Percentiles rank a stretch among this genome's conserved stretches.
Conservation (phyloP, 2,113 vertebrate genomes). For the Rhinolophus ferrumequinum region DNA sequence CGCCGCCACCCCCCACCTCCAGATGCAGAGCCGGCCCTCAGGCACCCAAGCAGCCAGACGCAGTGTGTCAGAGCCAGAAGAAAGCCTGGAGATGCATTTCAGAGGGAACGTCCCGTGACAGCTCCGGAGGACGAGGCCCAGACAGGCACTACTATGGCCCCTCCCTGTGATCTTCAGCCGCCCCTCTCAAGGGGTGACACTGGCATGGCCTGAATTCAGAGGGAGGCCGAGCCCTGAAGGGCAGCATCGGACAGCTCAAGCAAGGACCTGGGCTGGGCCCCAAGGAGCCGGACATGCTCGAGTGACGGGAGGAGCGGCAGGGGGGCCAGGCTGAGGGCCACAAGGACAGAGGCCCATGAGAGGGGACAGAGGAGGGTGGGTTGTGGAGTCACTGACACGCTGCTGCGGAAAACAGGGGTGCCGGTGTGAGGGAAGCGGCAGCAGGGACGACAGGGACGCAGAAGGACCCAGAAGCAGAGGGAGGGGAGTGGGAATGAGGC, state of each 20-base stretch:
- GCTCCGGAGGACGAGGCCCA: not conserved
- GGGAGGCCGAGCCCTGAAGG: not conserved
- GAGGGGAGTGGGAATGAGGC: not conserved
- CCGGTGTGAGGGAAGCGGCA: fast-evolving
- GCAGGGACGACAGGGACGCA: not conserved
- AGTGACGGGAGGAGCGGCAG: not conserved
- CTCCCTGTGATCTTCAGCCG: not conserved
- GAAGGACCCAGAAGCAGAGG: not conserved
- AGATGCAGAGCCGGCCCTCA: not conserved
- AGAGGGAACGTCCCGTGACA: not conserved
- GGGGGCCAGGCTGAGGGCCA: not conserved
- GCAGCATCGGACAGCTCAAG: not conserved
- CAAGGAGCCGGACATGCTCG: not conserved
- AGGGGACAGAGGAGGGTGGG: not conserved
- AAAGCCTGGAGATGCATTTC: not conserved
- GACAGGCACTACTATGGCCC: not conserved
- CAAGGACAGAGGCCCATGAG: not conserved
- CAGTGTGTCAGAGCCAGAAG: not conserved
- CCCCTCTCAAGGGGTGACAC: not conserved
- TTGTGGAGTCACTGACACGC: not conserved
- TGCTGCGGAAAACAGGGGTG: not conserved
- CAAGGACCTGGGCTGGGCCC: not conserved
- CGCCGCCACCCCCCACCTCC: fast-evolving
- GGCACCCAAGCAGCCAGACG: too few relatives aligned
- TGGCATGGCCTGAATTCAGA: not conserved